Conservation (phyloP, 2,888 invertebrate genomes). For the Ditula angustiorana region DNA sequence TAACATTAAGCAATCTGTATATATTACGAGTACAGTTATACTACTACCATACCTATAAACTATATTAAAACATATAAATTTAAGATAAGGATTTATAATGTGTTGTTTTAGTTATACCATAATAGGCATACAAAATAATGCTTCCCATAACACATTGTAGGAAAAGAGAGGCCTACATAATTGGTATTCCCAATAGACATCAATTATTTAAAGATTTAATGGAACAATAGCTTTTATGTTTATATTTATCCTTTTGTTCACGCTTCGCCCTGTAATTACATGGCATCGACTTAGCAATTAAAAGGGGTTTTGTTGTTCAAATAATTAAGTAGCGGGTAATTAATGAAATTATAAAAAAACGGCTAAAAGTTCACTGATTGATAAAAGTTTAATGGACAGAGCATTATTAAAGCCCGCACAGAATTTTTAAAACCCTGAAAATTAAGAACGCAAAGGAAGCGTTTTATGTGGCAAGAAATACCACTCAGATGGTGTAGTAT, state of each 20-base stretch:
- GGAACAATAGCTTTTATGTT: slow-evolving; percentile 29
- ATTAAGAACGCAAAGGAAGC: no score
- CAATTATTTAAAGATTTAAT: slow-evolving; percentile 38
- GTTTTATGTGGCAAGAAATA: no score
- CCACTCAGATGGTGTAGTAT: no score
- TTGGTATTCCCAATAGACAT: slow-evolving; percentile 4
- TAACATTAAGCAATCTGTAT: no score
- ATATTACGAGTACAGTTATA: no score
- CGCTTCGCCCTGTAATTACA: slow-evolving; percentile 45
- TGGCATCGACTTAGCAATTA: slow-evolving; percentile 48
- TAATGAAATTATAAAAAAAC: slow-evolving; percentile 50
- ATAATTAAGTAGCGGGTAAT: slow-evolving; percentile 48
- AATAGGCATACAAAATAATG: no score
- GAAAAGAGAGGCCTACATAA: not conserved
- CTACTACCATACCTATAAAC: no score
- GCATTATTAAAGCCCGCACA: no score
- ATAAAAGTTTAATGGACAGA: not conserved
- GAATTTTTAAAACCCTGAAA: no score
- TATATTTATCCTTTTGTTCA: slow-evolving; percentile 42
- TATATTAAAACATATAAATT: no score
- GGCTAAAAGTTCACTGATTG: not conserved
- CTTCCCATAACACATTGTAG: not conserved
- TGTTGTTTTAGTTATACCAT: no score
- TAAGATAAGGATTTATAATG: no score
- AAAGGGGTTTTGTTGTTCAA: slow-evolving; percentile 52